Conservation (phyloP, 2,888 invertebrate species). For the Achlya flavicornis region DNA sequence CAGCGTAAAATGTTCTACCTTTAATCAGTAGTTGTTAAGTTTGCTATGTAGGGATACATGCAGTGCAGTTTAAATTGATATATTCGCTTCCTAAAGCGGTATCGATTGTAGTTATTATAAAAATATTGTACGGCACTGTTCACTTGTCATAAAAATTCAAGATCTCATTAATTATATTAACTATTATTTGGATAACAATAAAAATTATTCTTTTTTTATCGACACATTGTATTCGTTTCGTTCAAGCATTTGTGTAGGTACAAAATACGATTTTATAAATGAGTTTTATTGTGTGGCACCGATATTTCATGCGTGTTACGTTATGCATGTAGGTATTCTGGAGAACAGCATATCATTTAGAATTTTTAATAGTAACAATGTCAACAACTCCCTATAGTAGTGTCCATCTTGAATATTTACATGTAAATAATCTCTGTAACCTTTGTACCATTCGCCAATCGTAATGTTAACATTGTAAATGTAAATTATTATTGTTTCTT, state of each 20-base stretch:
- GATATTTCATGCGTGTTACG: slow-evolving; percentile 26
- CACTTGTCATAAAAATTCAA: slow-evolving; percentile 48
- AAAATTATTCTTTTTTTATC: slow-evolving; percentile 15
- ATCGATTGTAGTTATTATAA: neutral
- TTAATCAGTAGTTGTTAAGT: slow-evolving; percentile 23
- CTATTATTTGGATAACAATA: slow-evolving; percentile 39
- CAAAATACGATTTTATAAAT: slow-evolving; percentile 22
- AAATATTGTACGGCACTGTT: slow-evolving; percentile 34
- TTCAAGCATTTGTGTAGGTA: slow-evolving; percentile 25
- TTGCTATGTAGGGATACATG: slow-evolving; percentile 19
- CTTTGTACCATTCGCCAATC: no score
- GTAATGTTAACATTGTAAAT: slow-evolving; percentile 2
- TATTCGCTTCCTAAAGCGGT: neutral
- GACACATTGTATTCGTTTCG: neutral
- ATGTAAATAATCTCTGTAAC: no score
- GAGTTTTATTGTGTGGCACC: slow-evolving; percentile 16
- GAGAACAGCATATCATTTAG: slow-evolving; percentile 34
- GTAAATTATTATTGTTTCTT: slow-evolving; percentile 24
- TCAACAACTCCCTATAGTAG: neutral
- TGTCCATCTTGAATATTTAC: no score
- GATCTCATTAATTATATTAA: slow-evolving; percentile 67
- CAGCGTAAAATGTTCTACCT: slow-evolving; percentile 21
- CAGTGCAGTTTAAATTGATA: slow-evolving; percentile 31
- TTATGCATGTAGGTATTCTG: slow-evolving; percentile 17
- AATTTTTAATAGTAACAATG: slow-evolving; percentile 17